Percentiles rank a stretch among this genome's conserved stretches.
phyloP scores from a whole-genome alignment of 2,797 vertebrate genomes.

The Dendrocincla tyrannina region DNA sequence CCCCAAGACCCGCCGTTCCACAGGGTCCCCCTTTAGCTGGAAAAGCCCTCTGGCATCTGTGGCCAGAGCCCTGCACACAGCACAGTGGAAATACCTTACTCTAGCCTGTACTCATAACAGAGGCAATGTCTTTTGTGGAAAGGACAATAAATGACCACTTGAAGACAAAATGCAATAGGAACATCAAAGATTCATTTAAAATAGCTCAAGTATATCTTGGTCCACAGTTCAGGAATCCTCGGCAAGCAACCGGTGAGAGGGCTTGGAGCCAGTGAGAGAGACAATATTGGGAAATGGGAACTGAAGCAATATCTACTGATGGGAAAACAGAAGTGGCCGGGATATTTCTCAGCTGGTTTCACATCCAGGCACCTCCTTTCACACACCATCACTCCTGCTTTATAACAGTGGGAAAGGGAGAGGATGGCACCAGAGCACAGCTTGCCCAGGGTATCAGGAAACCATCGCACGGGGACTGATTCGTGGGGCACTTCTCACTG shows the following conservation, averaged over 20 bases:
- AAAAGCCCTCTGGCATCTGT: neutral
- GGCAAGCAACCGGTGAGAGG: neutral
- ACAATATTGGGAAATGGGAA: slow-evolving; percentile 13
- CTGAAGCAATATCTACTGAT: slow-evolving; percentile 1
- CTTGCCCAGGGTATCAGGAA: neutral
- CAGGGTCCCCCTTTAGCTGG: neutral
- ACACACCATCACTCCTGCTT: neutral
- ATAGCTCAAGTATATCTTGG: neutral
- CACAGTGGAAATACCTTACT: neutral
- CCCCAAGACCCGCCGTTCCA: neutral
- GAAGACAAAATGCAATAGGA: neutral
- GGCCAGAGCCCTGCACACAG: neutral
- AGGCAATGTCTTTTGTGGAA: neutral
- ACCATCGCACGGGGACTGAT: rapidly evolving
- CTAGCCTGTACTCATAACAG: neutral
- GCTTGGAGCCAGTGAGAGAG: neutral
- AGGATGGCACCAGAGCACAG: neutral
- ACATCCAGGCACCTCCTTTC: neutral
- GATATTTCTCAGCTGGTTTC: slow-evolving; percentile 42
- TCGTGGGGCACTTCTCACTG: neutral
- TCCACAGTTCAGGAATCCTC: neutral
- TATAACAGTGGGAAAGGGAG: neutral
- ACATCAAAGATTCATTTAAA: neutral
- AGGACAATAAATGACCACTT: neutral
- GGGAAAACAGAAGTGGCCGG: slow-evolving; percentile 52